Conservation (phyloP, 2,113 vertebrate species). For the Thermophis baileyi region DNA sequence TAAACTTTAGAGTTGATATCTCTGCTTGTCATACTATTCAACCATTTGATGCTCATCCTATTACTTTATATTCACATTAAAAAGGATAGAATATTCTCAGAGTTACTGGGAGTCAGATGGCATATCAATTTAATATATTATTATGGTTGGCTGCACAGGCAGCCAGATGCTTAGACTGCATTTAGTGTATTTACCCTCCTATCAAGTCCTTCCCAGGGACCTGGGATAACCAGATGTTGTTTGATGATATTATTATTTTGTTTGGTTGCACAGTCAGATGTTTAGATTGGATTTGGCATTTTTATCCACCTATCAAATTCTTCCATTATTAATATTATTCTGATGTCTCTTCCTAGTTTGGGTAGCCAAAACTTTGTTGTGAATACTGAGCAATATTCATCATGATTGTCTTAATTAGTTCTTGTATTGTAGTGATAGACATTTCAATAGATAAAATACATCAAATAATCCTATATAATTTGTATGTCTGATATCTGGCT, state of each 20-base stretch:
- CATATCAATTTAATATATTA: background rate
- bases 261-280: background rate
- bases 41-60: background rate
- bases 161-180: background rate
- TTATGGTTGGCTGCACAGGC: background rate
- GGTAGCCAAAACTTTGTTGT: background rate
- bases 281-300: background rate
- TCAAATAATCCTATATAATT: background rate
- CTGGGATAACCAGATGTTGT: background rate
- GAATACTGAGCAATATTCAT: background rate
- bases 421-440: background rate
- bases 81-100: background rate
- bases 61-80: background rate
- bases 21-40: background rate
- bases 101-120: background rate
- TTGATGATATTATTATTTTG: background rate
- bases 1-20: background rate
- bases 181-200: background rate
- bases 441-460: background rate
- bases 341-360: background rate
- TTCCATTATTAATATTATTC: background rate
- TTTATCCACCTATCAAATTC: background rate
- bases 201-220: background rate
- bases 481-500: background rate
- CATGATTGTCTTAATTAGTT: background rate